Conservation (phyloP, 2,888 invertebrate genomes). For the Drosophila eohydei region DNA sequence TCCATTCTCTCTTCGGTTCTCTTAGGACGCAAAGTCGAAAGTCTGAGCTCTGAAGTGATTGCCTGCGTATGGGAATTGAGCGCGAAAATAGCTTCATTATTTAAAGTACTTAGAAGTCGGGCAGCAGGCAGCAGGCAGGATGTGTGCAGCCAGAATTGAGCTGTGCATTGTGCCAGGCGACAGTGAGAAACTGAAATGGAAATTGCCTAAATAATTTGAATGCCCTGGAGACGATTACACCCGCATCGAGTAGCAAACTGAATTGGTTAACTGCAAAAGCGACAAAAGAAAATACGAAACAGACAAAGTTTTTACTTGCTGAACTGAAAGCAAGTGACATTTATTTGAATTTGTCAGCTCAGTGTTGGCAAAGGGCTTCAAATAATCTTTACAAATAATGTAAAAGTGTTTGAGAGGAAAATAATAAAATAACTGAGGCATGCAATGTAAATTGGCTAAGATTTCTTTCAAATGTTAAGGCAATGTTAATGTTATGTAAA, state of each 20-base stretch:
- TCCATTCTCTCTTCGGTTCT: slow-evolving; percentile 28
- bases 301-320: background rate
- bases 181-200: slow-evolving; percentile 51
- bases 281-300: slow-evolving; percentile 11
- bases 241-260: slow-evolving; percentile 31
- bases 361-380: background rate
- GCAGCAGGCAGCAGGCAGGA: slow-evolving; percentile 15
- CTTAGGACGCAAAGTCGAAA: slow-evolving; percentile 16
- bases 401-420: background rate
- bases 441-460: background rate
- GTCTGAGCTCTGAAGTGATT: slow-evolving; percentile 66
- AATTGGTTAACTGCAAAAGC: slow-evolving; percentile 27
- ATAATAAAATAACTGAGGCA: background rate
- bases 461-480: background rate
- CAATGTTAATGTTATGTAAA: background rate
- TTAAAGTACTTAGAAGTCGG: slow-evolving; percentile 69
- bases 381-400: background rate
- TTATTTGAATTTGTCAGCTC: background rate
- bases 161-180: slow-evolving; percentile 52
- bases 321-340: background rate
- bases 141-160: slow-evolving; percentile 60
- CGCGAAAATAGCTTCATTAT: slow-evolving; percentile 79
- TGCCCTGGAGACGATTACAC: slow-evolving; percentile 47
- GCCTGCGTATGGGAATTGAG: slow-evolving; percentile 77
- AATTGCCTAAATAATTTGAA: slow-evolving; percentile 78